Evolutionary conservation across 2,113 vertebrate species (phyloP).

Genomic region (Psophia crepitans): DNA sequence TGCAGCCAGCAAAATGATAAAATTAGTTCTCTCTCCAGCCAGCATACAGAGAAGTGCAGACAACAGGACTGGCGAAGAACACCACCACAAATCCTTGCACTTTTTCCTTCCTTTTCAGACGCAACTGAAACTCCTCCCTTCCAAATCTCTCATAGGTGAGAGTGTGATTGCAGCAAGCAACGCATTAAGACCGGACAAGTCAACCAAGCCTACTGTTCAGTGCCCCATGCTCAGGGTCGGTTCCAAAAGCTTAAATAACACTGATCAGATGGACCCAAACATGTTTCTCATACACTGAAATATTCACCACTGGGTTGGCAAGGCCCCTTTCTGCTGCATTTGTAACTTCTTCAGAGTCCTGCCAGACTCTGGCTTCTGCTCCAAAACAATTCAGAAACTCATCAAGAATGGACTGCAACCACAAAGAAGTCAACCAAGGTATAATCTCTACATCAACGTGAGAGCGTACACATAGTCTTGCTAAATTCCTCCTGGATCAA

Average conservation of each 20-base stretch:
- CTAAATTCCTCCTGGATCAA: neutral
- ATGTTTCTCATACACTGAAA: neutral
- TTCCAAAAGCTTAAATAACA: neutral
- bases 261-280: neutral
- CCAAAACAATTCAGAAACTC: neutral
- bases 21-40: neutral
- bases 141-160: neutral
- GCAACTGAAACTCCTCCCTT: neutral
- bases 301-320: neutral
- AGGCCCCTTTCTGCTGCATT: neutral
- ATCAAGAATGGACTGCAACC: neutral
- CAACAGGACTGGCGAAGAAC: neutral
- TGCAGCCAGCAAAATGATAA: neutral
- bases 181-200: neutral
- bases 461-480: neutral
- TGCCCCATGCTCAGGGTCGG: neutral
- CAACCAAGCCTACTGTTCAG: neutral
- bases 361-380: neutral
- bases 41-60: rapidly evolving
- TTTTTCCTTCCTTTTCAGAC: neutral
- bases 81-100: neutral
- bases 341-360: neutral
- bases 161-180: neutral
- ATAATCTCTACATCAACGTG: neutral
- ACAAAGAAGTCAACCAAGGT: neutral